These are phyloP conservation scores for Aphidius ervi DNA, from an alignment of 1,140 invertebrate genomes.

Conservation along the genomic window DNA sequence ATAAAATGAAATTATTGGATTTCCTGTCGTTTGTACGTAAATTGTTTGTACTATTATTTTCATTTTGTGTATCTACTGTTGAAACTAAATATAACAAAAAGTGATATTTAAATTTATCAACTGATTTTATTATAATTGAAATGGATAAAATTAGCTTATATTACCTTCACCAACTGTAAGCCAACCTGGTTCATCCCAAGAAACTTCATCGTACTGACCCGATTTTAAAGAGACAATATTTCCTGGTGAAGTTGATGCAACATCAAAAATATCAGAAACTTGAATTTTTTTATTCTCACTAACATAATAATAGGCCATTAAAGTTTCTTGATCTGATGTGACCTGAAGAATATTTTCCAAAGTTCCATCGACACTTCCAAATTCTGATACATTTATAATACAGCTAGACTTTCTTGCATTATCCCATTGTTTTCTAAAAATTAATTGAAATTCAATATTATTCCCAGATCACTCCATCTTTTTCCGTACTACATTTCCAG, in stretches of 20 bases:
- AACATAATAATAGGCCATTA: slow-evolving; percentile 87
- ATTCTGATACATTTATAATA: slow-evolving; percentile 51
- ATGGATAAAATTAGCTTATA: background rate
- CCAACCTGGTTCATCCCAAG: slow-evolving; percentile 51
- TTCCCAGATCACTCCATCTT: no score
- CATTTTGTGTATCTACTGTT: no score
- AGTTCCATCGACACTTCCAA: slow-evolving; percentile 62
- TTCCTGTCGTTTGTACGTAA: no score
- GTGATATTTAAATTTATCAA: no score
- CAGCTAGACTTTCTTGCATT: slow-evolving; percentile 46
- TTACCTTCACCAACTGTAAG: slow-evolving; percentile 39
- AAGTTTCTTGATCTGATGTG: slow-evolving; percentile 77
- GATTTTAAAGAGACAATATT: background rate
- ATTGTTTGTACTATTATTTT: no score
- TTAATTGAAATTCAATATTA: no score
- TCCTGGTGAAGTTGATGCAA: slow-evolving; percentile 56
- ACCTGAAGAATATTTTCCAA: slow-evolving; percentile 81
- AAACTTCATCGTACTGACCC: slow-evolving; percentile 49
- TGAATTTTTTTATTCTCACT: slow-evolving; percentile 81
- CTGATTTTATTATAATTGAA: no score
- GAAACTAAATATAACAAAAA: no score
- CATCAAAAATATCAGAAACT: slow-evolving; percentile 83
- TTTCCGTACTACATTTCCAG: no score
- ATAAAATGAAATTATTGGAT: no score
- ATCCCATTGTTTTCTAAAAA: slow-evolving; percentile 15